Conservation (phyloP, 2,888 invertebrate species). For the Brachyptera putata region DNA sequence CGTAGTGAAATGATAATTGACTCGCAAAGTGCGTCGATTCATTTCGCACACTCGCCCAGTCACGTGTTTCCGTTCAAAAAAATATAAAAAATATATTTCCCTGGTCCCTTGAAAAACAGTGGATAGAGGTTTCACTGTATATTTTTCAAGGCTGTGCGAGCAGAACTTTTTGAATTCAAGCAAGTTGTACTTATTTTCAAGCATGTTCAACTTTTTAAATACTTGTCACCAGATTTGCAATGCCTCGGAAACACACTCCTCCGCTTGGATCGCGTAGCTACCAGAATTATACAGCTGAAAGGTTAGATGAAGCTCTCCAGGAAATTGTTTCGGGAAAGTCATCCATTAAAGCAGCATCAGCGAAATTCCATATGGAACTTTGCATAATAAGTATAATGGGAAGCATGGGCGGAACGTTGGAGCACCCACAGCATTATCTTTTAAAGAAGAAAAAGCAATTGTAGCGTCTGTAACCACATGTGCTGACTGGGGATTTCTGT, state of each 20-base stretch:
- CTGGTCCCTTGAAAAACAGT: too few species aligned
- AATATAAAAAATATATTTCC: too few species aligned
- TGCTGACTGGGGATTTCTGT: slow-evolving; percentile 3
- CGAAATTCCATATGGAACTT: slow-evolving; percentile 24
- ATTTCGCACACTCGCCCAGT: too few species aligned
- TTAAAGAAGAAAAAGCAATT: neutral
- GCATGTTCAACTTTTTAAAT: too few species aligned
- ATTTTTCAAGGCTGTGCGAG: too few species aligned
- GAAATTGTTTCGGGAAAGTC: slow-evolving; percentile 19
- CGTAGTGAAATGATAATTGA: too few species aligned
- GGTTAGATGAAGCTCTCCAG: slow-evolving; percentile 13
- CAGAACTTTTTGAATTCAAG: too few species aligned
- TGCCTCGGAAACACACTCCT: slow-evolving; percentile 20
- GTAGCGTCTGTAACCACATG: neutral
- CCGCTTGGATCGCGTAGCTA: slow-evolving; percentile 17
- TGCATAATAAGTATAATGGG: slow-evolving; percentile 20
- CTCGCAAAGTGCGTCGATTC: too few species aligned
- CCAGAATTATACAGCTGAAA: slow-evolving; percentile 14
- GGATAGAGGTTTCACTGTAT: too few species aligned
- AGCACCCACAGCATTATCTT: slow-evolving; percentile 3
- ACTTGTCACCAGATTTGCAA: neutral
- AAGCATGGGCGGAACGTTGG: neutral
- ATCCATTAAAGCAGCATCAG: slow-evolving; percentile 12
- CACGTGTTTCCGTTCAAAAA: too few species aligned
- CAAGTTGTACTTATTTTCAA: too few species aligned